Base-by-base conservation (phyloP, 2,888 invertebrate species). In the Epinotia brunnichana region DNA sequence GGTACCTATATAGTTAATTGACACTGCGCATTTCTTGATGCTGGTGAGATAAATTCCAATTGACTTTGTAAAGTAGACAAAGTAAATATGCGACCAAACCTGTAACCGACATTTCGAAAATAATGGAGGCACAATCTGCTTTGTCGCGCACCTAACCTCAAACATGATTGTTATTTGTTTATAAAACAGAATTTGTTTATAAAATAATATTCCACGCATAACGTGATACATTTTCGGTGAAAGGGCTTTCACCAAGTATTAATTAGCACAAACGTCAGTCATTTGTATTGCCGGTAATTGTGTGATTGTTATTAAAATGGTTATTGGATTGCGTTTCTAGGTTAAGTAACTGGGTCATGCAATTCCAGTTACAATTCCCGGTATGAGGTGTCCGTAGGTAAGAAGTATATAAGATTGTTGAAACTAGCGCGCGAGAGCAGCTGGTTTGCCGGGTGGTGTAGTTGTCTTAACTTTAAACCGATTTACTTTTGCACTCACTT, bases 271-370 rank as follows among this genome's bases (percentile, higher is more conserved):
- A 48, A 48, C 48, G n/a, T 48, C 44, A n/a, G n/a, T 48, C 48
- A n/a, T 13, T 48, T 15, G 44, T 9, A 9, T 35, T 35, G 35
- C 9, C 3, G 35, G 35, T 35, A 35, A 35, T 35, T 35, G 35
- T 35, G 35, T 9, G 35, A 35, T 35, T 9, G 7, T 35, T 35
- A 9, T 9, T 35, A 24, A 24, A 24, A 24, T 24, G 21, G 10
- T 13, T 60, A 39, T 35, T 39, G 59, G 41, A 24, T 61, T 5
- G 21, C 15, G 19, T 15, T 15, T 44, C 9, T 61, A 1, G 61
- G 61, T 44, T 44, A n/a, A 9, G 21, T 15, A 61, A 44, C n/a
- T 61, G 61, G 44, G 61, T 61, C 61, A 21, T 24, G 39, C n/a
- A 9, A 44, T 61, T 61, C 9, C 13, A 15, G 7, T 53, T 9